phyloP scores from a whole-genome alignment of 37 sponge, comb jelly and placozoan genomes.

The Oopsacas minuta region DNA sequence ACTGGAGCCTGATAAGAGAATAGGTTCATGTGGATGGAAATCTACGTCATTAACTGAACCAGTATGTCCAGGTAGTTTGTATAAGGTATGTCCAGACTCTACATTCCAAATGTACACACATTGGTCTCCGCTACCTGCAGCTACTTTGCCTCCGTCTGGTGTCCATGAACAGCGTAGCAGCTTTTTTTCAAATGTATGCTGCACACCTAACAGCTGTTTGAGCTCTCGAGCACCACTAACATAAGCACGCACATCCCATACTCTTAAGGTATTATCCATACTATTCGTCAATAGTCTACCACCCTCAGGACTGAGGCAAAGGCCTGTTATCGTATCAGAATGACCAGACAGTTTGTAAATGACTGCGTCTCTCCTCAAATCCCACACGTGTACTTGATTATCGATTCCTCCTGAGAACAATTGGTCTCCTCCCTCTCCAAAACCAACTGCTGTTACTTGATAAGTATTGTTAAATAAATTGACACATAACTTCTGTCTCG shows the following conservation, averaged over 20 bases:
- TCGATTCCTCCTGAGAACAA: slow-evolving; percentile 86
- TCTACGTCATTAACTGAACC: slow-evolving; percentile 94
- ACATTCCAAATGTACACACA: slow-evolving; percentile 96
- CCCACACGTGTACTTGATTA: slow-evolving; percentile 72
- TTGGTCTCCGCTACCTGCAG: slow-evolving; percentile 89
- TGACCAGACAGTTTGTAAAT: slow-evolving; percentile 60
- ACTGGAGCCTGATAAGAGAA: slow-evolving; percentile 67
- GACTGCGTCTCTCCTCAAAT: slow-evolving; percentile 41
- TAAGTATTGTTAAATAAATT: slow-evolving; percentile 66
- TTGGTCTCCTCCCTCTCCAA: slow-evolving; percentile 64
- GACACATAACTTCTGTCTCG: slow-evolving; percentile 38
- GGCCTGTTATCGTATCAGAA: slow-evolving; percentile 70
- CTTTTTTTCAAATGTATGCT: slow-evolving; percentile 93
- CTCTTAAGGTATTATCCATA: slow-evolving; percentile 86
- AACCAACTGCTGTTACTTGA: slow-evolving; percentile 83
- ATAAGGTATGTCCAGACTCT: slow-evolving; percentile 49
- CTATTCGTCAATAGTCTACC: slow-evolving; percentile 70
- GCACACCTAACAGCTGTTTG: slow-evolving; percentile 57
- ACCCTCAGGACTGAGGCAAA: slow-evolving; percentile 70
- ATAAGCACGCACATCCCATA: slow-evolving; percentile 90
- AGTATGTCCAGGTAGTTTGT: slow-evolving; percentile 85
- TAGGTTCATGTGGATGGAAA: slow-evolving; percentile 92
- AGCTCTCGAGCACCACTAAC: slow-evolving; percentile 69
- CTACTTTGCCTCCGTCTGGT: slow-evolving; percentile 67
- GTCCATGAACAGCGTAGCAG: slow-evolving; percentile 72